Percentiles rank a stretch among this genome's conserved stretches.
Conservation (phyloP, 2,888 invertebrate species). For the Parthenolecanium corni region DNA sequence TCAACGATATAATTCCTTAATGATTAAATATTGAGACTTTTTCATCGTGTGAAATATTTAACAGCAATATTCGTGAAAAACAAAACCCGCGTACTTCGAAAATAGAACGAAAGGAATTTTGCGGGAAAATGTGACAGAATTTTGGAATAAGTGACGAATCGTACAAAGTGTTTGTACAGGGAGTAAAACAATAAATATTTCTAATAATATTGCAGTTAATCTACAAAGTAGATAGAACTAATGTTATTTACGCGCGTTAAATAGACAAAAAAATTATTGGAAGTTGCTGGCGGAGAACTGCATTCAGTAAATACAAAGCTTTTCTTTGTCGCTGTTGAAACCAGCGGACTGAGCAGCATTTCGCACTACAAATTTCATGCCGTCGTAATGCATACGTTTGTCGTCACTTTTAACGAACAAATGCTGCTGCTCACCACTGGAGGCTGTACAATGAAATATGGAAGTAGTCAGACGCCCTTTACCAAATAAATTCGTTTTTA, state of each 20-base stretch:
- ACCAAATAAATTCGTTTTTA: conserved; percentile 25
- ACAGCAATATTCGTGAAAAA: too few relatives aligned
- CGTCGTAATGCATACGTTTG: conserved; percentile 79
- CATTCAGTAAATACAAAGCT: background rate
- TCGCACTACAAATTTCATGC: conserved; percentile 73
- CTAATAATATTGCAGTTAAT: background rate
- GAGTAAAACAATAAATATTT: background rate
- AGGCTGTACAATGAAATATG: conserved; percentile 68
- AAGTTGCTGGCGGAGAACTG: background rate
- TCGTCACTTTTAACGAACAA: conserved; percentile 64
- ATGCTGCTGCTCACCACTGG: conserved; percentile 37
- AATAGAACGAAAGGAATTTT: too few relatives aligned
- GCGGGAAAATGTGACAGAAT: too few relatives aligned
- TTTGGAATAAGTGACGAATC: too few relatives aligned
- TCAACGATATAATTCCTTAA: too few relatives aligned
- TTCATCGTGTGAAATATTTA: too few relatives aligned
- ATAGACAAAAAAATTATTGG: background rate
- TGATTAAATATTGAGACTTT: too few relatives aligned
- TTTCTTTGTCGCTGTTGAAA: conserved; percentile 48
- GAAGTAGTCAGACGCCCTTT: conserved; percentile 68
- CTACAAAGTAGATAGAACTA: too few relatives aligned
- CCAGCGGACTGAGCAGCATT: conserved; percentile 86
- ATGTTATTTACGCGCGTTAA: too few relatives aligned
- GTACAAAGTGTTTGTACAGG: too few relatives aligned
- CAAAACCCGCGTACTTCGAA: too few relatives aligned